Evolutionary conservation across 2,797 vertebrate species (phyloP).

Genomic region (Halcyon badia): DNA sequence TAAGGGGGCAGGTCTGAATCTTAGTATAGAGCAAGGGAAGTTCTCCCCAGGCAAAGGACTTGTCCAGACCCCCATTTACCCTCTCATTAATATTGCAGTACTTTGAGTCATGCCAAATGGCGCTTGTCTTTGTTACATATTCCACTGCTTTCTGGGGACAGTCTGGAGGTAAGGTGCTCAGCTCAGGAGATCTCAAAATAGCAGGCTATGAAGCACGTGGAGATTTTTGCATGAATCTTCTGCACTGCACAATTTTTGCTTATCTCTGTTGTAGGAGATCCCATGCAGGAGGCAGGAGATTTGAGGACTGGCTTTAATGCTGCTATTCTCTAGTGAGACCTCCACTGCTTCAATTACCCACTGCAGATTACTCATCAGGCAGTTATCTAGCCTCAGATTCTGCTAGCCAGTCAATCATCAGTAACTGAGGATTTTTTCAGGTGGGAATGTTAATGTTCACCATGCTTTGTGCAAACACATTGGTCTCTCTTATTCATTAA

Average conservation of each 20-base stretch:
- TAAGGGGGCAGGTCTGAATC: neutral
- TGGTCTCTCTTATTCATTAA: neutral
- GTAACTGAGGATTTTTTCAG: neutral
- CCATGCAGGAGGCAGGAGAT: neutral
- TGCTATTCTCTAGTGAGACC: neutral
- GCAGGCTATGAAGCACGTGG: neutral
- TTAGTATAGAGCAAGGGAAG: neutral
- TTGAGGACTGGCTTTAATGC: neutral
- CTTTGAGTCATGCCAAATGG: neutral
- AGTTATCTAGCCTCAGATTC: neutral
- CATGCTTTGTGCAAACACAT: neutral
- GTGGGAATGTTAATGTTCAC: neutral
- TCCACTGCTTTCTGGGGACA: neutral
- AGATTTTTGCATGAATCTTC: neutral
- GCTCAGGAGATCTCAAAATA: neutral
- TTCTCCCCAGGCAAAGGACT: neutral
- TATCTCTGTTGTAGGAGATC: slow-evolving; percentile 8
- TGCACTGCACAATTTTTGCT: neutral
- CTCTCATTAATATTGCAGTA: neutral
- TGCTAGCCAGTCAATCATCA: neutral
- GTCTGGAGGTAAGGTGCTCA: neutral
- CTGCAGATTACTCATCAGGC: neutral
- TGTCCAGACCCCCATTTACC: neutral
- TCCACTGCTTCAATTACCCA: neutral
- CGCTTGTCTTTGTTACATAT: neutral